phyloP scores from a whole-genome alignment of 2,113 vertebrate species.

The Cervus canadensis region DNA sequence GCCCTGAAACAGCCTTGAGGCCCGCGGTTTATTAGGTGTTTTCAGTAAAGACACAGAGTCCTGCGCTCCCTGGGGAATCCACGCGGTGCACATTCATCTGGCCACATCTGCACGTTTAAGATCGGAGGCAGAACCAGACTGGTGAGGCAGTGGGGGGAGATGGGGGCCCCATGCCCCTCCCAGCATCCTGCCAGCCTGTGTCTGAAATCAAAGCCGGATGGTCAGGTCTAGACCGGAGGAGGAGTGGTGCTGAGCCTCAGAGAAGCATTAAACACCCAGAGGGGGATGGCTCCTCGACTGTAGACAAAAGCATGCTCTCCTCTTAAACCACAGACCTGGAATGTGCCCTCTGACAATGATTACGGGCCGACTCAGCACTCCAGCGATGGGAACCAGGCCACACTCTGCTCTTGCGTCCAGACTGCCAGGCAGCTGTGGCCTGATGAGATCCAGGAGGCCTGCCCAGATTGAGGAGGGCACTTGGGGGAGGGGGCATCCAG shows the following conservation, averaged over 20 bases:
- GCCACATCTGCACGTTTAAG: not conserved
- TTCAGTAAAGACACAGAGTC: not conserved
- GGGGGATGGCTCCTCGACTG: not conserved
- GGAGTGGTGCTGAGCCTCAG: not conserved
- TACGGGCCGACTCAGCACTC: not conserved
- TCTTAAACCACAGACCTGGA: conserved; percentile 1
- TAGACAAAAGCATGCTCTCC: not conserved
- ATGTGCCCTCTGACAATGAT: conserved; percentile 34
- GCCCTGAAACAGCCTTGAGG: not conserved
- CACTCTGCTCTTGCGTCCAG: not conserved
- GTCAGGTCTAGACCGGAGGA: not conserved
- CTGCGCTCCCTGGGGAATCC: not conserved
- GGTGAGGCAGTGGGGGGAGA: fast-evolving
- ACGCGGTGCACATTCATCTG: not conserved
- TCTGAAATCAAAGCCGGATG: not conserved
- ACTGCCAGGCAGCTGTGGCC: not conserved
- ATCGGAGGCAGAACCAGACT: not conserved
- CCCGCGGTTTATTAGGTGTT: conserved; percentile 31
- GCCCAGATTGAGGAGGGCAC: not conserved
- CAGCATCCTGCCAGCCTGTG: not conserved
- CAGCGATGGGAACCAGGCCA: conserved; percentile 38
- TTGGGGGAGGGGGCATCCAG: not conserved
- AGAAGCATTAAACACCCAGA: not conserved
- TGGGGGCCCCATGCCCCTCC: not conserved
- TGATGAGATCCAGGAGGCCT: conserved; percentile 56